Percentiles rank a stretch among this genome's conserved stretches.
Evolutionary conservation across 2,113 vertebrate genomes (phyloP).

Genomic region (Canis aureus): DNA sequence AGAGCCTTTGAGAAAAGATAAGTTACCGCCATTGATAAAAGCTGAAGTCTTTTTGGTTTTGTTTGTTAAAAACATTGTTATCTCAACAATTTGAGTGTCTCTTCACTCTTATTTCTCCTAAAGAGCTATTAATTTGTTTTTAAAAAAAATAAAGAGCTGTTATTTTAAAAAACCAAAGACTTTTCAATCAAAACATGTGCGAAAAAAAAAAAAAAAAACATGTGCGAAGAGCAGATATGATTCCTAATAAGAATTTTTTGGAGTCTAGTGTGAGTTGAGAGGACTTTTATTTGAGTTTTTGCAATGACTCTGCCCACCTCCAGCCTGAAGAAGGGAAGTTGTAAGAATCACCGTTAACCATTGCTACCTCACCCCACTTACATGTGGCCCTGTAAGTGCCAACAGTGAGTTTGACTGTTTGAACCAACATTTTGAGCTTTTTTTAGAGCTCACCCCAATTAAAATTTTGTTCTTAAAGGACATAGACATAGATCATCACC

Average conservation of each 20-base stretch:
- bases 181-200: not conserved
- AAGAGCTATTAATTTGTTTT: not conserved
- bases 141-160: not conserved
- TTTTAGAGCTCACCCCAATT: constrained; percentile 6
- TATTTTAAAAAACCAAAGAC: constrained; percentile 2
- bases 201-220: not conserved
- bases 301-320: not conserved
- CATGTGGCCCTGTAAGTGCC: not conserved
- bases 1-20: not conserved
- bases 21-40: not conserved
- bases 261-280: not conserved
- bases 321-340: not conserved
- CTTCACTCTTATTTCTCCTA: not conserved
- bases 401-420: not conserved
- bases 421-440: not conserved
- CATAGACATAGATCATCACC: not conserved
- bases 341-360: not conserved
- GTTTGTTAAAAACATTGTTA: constrained; percentile 32
- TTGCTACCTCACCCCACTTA: not conserved
- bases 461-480: not conserved
- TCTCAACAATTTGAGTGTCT: not conserved
- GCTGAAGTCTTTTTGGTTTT: not conserved
- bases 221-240: not conserved
- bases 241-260: not conserved
- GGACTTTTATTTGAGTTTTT: not conserved